A percentile compares a stretch with the other conserved stretches of the same genome.
Conservation (phyloP, 2,888 invertebrate species). For the Lasioglossum morio region DNA sequence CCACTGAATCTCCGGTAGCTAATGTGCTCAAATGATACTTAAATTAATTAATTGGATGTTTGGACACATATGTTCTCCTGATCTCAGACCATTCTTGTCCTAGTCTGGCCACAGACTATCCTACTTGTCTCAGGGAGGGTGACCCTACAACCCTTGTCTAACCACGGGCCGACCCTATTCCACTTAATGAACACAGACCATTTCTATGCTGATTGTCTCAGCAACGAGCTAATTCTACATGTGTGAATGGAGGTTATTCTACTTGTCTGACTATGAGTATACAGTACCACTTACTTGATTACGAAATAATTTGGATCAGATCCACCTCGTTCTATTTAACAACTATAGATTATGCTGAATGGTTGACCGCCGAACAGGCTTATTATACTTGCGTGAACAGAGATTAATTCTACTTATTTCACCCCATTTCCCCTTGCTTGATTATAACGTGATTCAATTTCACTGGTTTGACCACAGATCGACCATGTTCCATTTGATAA, state of each 20-base stretch:
- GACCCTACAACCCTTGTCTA: not conserved
- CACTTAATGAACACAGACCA: not conserved
- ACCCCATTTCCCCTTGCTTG: not conserved
- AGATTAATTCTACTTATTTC: not conserved
- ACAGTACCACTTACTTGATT: not conserved
- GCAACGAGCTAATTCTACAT: not conserved
- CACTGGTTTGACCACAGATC: not conserved
- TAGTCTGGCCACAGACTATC: not conserved
- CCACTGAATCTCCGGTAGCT: too few relatives aligned
- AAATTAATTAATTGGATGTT: not conserved
- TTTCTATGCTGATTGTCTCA: not conserved
- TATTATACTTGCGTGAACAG: not conserved
- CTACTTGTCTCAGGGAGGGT: not conserved
- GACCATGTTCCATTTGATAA: not conserved
- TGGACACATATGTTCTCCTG: not conserved
- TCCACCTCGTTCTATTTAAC: not conserved
- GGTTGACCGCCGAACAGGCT: not conserved
- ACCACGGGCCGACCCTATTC: not conserved
- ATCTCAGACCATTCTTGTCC: not conserved
- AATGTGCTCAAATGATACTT: not conserved
- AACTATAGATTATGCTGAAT: not conserved
- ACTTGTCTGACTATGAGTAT: not conserved
- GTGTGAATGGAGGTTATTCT: not conserved
- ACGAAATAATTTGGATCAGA: not conserved
- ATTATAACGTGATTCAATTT: not conserved